Conservation (phyloP, 64 coral and sea anemone species). For the Orbicella faveolata region DNA sequence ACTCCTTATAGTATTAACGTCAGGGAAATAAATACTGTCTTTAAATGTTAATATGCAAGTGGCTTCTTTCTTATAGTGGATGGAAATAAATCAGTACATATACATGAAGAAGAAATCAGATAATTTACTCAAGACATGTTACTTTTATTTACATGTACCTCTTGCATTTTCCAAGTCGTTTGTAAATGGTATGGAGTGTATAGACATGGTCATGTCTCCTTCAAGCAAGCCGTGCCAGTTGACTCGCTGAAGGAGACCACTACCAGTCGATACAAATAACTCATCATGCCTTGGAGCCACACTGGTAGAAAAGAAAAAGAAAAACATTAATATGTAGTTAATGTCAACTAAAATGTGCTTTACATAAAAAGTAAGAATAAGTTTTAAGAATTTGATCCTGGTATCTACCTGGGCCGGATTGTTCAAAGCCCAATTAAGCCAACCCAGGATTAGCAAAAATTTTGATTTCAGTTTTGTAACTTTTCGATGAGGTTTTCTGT, state of each 20-base stretch:
- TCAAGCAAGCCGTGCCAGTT: constrained; percentile 74
- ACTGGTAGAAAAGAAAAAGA: constrained; percentile 22
- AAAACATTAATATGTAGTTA: neutral
- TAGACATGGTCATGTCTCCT: constrained; percentile 43
- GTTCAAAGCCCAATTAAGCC: too few species aligned
- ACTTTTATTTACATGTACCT: constrained; percentile 38
- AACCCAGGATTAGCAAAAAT: too few species aligned
- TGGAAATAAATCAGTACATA: neutral
- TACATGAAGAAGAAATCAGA: neutral
- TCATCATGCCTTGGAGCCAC: constrained; percentile 76
- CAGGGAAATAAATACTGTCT: too few species aligned
- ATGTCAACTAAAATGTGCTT: too few species aligned
- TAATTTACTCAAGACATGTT: neutral
- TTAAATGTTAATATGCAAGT: too few species aligned
- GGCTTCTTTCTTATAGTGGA: too few species aligned
- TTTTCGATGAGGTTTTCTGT: too few species aligned
- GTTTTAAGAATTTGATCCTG: too few species aligned
- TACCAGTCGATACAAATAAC: constrained; percentile 88
- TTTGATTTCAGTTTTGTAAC: too few species aligned
- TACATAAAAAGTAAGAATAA: too few species aligned
- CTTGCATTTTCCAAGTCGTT: constrained; percentile 87
- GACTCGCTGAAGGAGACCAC: constrained; percentile 71
- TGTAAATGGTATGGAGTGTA: constrained; percentile 86
- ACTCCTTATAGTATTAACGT: too few species aligned
- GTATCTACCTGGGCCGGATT: too few species aligned